Percentiles rank a stretch among this genome's conserved stretches.
Evolutionary conservation across 2,888 invertebrate species (phyloP).

Genomic region (Cylindroiulus punctatus): DNA sequence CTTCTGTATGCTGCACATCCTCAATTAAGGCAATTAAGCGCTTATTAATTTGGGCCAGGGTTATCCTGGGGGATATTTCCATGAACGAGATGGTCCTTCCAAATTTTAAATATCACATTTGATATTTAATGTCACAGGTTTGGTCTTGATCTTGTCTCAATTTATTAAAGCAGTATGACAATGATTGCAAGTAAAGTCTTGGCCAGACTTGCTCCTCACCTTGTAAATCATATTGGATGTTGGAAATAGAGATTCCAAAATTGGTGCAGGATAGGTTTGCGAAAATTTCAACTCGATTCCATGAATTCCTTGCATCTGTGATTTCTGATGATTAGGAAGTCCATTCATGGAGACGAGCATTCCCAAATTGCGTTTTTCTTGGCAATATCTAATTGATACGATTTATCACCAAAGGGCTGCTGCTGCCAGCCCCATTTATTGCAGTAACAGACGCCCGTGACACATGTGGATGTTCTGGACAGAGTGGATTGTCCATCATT

Average conservation of each 20-base stretch:
- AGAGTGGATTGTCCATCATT: conserved; percentile 38
- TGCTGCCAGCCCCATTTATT: conserved; percentile 27
- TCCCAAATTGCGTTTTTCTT: conserved; percentile 15
- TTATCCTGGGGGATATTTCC: not conserved
- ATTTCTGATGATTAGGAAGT: not conserved
- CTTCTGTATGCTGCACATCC: not conserved
- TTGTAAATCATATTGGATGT: not conserved
- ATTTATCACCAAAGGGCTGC: conserved; percentile 1
- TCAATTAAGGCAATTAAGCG: not conserved
- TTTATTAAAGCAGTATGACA: not conserved
- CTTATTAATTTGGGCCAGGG: conserved; percentile 1
- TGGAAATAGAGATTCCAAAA: not conserved
- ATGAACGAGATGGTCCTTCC: not conserved
- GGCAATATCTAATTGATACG: not conserved
- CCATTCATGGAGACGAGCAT: not conserved
- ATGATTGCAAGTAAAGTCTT: not conserved
- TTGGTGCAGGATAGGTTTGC: not conserved
- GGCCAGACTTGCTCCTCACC: not conserved
- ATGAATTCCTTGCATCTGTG: not conserved
- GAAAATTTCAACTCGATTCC: not conserved
- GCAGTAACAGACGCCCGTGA: not conserved
- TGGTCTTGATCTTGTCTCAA: not conserved
- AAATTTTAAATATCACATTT: not conserved
- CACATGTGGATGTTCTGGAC: conserved; percentile 29
- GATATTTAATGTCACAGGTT: not conserved